Evolutionary conservation across 2,113 vertebrate genomes (phyloP).

Genomic region (Lampris incognitus): DNA sequence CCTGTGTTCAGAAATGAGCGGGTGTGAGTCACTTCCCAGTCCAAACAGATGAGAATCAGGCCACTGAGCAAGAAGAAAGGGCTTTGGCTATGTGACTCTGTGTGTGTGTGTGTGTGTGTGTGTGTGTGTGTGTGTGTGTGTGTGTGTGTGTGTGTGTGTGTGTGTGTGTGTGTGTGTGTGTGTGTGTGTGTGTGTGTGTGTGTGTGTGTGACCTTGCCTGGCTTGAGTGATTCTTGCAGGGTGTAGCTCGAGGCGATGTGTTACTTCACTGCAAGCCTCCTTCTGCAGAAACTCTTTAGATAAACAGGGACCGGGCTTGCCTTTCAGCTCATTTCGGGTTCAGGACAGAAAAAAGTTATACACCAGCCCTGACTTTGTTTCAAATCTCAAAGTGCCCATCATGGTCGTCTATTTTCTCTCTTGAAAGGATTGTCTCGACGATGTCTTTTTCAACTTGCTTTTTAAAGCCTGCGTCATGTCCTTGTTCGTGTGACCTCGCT

Average conservation of each 20-base stretch:
- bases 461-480: background rate
- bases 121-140: slow-evolving; percentile 52
- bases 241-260: slow-evolving; percentile 43
- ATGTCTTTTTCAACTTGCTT: too few relatives aligned
- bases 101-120: slow-evolving; percentile 45
- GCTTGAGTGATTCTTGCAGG: slow-evolving; percentile 56
- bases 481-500: slow-evolving; percentile 28
- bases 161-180: slow-evolving; percentile 57
- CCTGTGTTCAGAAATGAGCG: slow-evolving; percentile 51
- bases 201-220: slow-evolving; percentile 38
- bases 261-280: slow-evolving; percentile 46
- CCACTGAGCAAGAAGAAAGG: slow-evolving; percentile 76
- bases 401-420: too few relatives aligned
- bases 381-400: background rate
- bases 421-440: too few relatives aligned
- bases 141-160: slow-evolving; percentile 41
- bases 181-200: slow-evolving; percentile 56
- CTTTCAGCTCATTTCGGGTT: slow-evolving; percentile 35
- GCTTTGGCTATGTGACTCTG: slow-evolving; percentile 49
- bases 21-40: slow-evolving; percentile 69
- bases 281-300: background rate
- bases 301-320: slow-evolving; percentile 35
- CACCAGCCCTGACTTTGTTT: slow-evolving; percentile 8
- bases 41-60: slow-evolving; percentile 62
- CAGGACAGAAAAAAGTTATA: slow-evolving; percentile 31